Percentiles rank a stretch among this genome's conserved stretches.
Evolutionary conservation across 1,140 invertebrate genomes (phyloP).

Genomic region (Drosophila bifasciata): DNA sequence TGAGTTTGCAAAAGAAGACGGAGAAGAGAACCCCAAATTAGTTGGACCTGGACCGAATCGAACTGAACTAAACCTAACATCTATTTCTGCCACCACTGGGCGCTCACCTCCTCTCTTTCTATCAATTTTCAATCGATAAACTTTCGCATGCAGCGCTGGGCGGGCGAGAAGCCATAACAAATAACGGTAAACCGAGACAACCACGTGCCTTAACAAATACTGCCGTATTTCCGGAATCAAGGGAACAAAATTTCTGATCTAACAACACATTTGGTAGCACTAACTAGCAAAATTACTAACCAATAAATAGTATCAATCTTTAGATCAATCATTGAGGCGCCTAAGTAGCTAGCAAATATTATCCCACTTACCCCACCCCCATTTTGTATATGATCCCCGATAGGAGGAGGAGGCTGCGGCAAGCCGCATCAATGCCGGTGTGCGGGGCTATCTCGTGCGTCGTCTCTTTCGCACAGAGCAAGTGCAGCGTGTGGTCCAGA

Average conservation of each 20-base stretch:
- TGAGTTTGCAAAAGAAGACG: slow-evolving; percentile 5
- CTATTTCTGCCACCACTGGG: not conserved
- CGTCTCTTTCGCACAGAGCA: slow-evolving; percentile 91
- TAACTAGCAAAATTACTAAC: slow-evolving; percentile 34
- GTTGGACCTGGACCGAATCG: not conserved
- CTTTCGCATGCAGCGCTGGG: slow-evolving; percentile 49
- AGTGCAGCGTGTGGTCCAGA: slow-evolving; percentile 91
- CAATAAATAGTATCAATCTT: slow-evolving; percentile 4
- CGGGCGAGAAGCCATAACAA: slow-evolving; percentile 50
- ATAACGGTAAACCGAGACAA: slow-evolving; percentile 18
- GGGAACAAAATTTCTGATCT: slow-evolving; percentile 9
- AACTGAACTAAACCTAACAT: not conserved
- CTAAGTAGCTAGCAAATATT: too few relatives aligned
- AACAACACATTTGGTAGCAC: not conserved
- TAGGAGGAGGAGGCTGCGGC: slow-evolving; percentile 6
- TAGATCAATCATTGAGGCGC: not conserved
- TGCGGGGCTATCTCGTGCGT: slow-evolving; percentile 91
- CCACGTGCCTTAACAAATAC: slow-evolving; percentile 59
- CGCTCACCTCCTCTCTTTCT: slow-evolving; percentile 3
- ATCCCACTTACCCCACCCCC: not conserved
- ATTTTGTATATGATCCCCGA: slow-evolving; percentile 17
- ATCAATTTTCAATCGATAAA: slow-evolving; percentile 7
- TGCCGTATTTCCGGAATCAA: slow-evolving; percentile 8
- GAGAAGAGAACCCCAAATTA: not conserved
- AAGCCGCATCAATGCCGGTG: slow-evolving; percentile 88